These are phyloP conservation scores for Diachrysia chrysitis DNA, from an alignment of 2,888 invertebrate genomes.

Conservation along the genomic window DNA sequence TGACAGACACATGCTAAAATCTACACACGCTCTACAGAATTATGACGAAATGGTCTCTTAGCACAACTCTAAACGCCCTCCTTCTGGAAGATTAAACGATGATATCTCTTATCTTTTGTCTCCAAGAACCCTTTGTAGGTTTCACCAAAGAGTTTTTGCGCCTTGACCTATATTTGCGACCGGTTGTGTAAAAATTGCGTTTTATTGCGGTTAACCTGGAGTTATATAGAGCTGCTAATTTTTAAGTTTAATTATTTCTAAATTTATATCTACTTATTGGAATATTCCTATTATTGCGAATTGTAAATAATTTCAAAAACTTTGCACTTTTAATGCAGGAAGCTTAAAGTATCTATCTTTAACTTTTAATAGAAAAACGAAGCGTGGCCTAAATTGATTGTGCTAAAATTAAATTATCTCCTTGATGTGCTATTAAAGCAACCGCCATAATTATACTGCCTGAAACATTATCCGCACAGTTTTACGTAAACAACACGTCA, in stretches of 20 bases:
- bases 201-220: slow-evolving; percentile 45
- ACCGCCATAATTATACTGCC: background rate
- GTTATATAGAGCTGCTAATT: slow-evolving; percentile 27
- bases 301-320: no score
- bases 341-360: no score
- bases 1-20: slow-evolving; percentile 73
- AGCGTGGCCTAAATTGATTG: background rate
- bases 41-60: slow-evolving; percentile 44
- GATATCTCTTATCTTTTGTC: slow-evolving; percentile 20
- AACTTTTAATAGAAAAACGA: background rate
- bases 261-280: no score
- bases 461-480: background rate
- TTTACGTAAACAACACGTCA: slow-evolving; percentile 9
- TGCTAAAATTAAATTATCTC: background rate
- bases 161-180: slow-evolving; percentile 47
- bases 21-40: slow-evolving; percentile 67
- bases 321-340: no score
- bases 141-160: slow-evolving; percentile 30
- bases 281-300: no score
- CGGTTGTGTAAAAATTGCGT: slow-evolving; percentile 41
- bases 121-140: slow-evolving; percentile 27
- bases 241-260: background rate
- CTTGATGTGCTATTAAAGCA: background rate
- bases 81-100: slow-evolving; percentile 30
- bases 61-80: slow-evolving; percentile 21